A percentile compares a stretch with the other conserved stretches of the same genome.
These are phyloP conservation scores for Propithecus deckenii DNA, from an alignment of 2,797 vertebrate species.

Conservation along the genomic window DNA sequence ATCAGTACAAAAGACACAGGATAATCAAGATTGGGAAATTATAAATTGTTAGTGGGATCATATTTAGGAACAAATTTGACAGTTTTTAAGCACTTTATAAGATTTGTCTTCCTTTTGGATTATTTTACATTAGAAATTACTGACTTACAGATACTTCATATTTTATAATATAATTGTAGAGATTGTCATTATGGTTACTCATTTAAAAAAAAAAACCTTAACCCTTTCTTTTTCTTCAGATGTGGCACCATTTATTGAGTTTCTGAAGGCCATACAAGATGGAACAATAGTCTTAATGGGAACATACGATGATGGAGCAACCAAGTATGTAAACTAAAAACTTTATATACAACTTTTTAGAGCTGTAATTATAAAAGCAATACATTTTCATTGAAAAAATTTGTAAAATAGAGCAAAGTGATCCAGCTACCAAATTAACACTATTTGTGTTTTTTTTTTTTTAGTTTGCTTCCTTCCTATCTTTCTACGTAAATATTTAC, in stretches of 20 bases:
- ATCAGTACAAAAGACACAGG: neutral
- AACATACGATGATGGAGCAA: conserved; percentile 94
- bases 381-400: neutral
- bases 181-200: neutral
- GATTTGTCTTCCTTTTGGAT: neutral
- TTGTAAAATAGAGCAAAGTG: neutral
- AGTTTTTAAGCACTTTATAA: neutral
- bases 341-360: neutral
- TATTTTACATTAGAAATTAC: neutral
- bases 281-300: conserved; percentile 96
- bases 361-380: neutral
- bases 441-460: neutral
- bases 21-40: neutral
- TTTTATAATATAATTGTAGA: neutral
- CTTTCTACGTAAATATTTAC: neutral
- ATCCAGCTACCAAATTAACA: neutral
- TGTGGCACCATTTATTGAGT: conserved; percentile 91
- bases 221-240: conserved; percentile 84
- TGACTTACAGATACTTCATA: neutral
- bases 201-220: neutral
- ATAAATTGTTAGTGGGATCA: neutral
- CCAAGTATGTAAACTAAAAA: conserved; percentile 89
- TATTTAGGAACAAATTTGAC: neutral
- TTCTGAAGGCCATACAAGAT: conserved; percentile 92
- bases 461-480: neutral